These are phyloP conservation scores for Drosophila suzukii DNA, from an alignment of 1,140 invertebrate species.

Conservation along the genomic window DNA sequence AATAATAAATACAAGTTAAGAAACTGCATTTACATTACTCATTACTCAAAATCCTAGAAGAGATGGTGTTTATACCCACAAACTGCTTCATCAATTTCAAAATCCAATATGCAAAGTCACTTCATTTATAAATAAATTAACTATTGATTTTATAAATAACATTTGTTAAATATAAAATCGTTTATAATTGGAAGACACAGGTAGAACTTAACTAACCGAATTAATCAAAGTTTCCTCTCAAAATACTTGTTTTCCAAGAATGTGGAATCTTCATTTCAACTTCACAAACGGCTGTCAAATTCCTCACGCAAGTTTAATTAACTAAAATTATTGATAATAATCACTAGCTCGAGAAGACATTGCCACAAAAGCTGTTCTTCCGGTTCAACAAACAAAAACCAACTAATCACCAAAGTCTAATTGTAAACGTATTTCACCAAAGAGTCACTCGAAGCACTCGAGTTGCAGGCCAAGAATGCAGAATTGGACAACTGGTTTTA, in stretches of 20 bases:
- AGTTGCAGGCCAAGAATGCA: constrained; percentile 17
- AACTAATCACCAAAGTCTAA: constrained; percentile 45
- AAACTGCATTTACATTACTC: too few relatives aligned
- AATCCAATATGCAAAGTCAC: too few relatives aligned
- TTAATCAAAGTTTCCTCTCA: neutral
- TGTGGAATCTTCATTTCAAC: neutral
- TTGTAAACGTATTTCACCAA: constrained; percentile 36
- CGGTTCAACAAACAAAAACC: constrained; percentile 21
- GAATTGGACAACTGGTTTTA: constrained; percentile 33
- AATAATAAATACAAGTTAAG: too few relatives aligned
- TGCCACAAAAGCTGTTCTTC: constrained; percentile 29
- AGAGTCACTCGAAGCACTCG: constrained; percentile 11
- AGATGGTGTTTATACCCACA: too few relatives aligned
- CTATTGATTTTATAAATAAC: neutral
- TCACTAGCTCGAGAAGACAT: neutral
- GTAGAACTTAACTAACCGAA: neutral
- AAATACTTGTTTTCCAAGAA: constrained; percentile 10
- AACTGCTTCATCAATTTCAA: too few relatives aligned
- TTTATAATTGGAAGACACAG: neutral
- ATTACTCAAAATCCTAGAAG: too few relatives aligned
- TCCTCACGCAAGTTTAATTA: constrained; percentile 18
- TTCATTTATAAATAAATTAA: neutral
- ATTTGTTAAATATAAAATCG: neutral
- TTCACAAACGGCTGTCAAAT: constrained; percentile 3
- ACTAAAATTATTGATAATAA: constrained; percentile 34